phyloP scores from a whole-genome alignment of 2,888 invertebrate species.

The Pseudococcus jackbeardsleyi region DNA sequence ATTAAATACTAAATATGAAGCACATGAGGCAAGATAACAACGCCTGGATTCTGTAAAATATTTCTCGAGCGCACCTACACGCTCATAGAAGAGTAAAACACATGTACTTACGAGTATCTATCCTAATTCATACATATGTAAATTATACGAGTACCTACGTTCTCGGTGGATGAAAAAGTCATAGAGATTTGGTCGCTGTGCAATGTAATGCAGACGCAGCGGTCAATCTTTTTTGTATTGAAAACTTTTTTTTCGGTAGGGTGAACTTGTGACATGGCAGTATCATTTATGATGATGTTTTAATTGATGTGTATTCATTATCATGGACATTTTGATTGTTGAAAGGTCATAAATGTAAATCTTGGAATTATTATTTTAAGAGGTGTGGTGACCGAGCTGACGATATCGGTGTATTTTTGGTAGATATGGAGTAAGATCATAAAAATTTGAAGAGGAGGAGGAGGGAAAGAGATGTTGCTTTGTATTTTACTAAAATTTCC shows the following conservation, averaged over 20 bases:
- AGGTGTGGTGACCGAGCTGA: too few relatives aligned
- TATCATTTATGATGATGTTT: not conserved
- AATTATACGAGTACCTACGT: not conserved
- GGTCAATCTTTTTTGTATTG: conserved; percentile 36
- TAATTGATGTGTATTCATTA: conserved; percentile 46
- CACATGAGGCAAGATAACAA: conserved; percentile 37
- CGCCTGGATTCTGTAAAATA: conserved; percentile 13
- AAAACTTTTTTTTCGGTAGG: not conserved
- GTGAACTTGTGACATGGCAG: conserved; percentile 31
- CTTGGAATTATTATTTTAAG: not conserved
- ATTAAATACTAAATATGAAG: conserved; percentile 45
- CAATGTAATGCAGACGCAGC: not conserved
- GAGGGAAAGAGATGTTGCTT: too few relatives aligned
- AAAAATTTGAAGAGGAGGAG: too few relatives aligned
- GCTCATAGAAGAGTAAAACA: conserved; percentile 37
- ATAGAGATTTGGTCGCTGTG: not conserved
- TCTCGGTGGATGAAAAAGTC: conserved; percentile 31
- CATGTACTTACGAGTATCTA: conserved; percentile 23
- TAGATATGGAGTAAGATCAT: too few relatives aligned
- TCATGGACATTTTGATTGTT: conserved; percentile 22
- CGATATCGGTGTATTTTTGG: too few relatives aligned
- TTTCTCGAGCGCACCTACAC: conserved; percentile 31
- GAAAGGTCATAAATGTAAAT: not conserved
- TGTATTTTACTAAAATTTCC: too few relatives aligned
- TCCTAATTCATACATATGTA: conserved; percentile 26